Conservation (phyloP, 2,113 vertebrate genomes). For the Malurus elegans region DNA sequence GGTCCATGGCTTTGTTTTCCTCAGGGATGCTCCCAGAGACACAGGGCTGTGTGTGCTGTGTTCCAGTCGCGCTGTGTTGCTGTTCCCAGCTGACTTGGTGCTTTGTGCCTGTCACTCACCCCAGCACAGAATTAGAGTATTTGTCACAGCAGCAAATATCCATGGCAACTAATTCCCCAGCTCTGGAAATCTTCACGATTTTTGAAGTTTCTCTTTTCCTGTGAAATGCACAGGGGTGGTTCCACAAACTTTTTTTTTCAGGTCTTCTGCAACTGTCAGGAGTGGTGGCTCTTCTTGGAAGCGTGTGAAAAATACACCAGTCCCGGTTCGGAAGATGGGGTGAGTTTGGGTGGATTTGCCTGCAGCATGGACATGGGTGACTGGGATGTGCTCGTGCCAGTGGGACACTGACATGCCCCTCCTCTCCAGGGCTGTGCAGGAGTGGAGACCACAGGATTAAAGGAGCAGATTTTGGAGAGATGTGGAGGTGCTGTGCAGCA, state of each 20-base stretch:
- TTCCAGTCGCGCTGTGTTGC: fast-evolving
- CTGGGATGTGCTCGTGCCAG: neutral
- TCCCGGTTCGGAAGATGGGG: neutral
- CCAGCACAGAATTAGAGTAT: neutral
- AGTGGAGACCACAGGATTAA: neutral
- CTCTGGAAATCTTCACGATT: neutral
- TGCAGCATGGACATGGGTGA: neutral
- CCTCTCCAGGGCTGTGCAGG: neutral
- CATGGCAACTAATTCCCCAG: neutral
- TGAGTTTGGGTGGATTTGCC: conserved; percentile 14
- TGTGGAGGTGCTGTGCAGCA: neutral
- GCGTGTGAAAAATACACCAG: neutral
- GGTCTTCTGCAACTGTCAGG: conserved; percentile 11
- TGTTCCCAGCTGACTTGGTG: neutral
- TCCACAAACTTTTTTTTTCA: conserved; percentile 15
- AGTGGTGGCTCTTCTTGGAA: conserved; percentile 10
- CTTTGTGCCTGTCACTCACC: neutral
- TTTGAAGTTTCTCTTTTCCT: neutral
- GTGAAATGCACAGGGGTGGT: neutral
- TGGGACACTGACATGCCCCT: neutral
- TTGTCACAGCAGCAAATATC: neutral
- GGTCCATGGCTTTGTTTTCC: neutral
- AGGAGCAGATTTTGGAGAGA: neutral
- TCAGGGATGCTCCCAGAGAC: neutral
- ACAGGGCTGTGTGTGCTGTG: fast-evolving